phyloP scores from a whole-genome alignment of 53 echinoderm and acorn worm species.

The Astropecten irregularis region DNA sequence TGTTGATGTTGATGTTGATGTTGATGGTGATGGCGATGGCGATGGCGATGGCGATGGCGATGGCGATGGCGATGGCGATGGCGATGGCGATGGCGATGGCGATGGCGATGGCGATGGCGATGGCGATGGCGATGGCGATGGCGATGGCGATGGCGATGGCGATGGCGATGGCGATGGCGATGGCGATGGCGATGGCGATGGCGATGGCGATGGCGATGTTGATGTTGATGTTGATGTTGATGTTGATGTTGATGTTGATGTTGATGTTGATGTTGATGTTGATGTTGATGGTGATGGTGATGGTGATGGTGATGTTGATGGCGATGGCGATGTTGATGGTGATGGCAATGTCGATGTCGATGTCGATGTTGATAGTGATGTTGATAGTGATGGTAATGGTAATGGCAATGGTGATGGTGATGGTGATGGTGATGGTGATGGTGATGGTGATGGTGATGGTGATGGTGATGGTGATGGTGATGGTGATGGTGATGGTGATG shows the following conservation, averaged over 20 bases:
- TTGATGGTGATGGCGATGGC: too few species aligned
- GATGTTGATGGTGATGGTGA: slow-evolving; percentile 5
- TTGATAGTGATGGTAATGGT: neutral
- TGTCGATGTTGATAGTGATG: neutral
- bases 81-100: too few species aligned
- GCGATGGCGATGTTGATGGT: neutral
- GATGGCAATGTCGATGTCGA: neutral
- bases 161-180: too few species aligned
- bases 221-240: neutral
- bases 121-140: too few species aligned
- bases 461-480: slow-evolving; percentile 10
- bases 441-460: slow-evolving; percentile 6
- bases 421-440: slow-evolving; percentile 10
- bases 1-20: too few species aligned
- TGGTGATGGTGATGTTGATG: slow-evolving; percentile 5
- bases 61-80: too few species aligned
- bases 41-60: too few species aligned
- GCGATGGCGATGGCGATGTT: neutral
- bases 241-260: neutral
- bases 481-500: slow-evolving; percentile 6
- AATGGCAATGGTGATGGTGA: neutral
- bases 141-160: too few species aligned
- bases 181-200: neutral
- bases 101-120: too few species aligned
- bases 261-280: neutral